phyloP scores from a whole-genome alignment of 2,888 invertebrate species.

The Calliopum simillimum region DNA sequence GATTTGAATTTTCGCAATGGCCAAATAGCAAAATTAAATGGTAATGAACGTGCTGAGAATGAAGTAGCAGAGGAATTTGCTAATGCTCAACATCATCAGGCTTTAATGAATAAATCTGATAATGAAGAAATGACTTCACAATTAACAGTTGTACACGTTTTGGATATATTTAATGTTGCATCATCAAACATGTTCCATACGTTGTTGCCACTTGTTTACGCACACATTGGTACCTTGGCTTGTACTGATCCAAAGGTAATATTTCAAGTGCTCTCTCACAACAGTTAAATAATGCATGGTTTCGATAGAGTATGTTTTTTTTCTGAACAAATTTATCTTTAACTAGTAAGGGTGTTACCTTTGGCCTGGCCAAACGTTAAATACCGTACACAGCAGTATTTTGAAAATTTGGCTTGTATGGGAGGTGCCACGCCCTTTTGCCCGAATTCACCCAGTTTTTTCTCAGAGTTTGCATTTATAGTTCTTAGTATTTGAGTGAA shows the following conservation, averaged over 20 bases:
- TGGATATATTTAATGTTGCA: slow-evolving; percentile 65
- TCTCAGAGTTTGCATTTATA: too few species aligned
- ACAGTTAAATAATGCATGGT: neutral
- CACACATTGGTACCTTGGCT: slow-evolving; percentile 83
- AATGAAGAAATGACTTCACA: slow-evolving; percentile 60
- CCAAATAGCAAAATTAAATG: slow-evolving; percentile 63
- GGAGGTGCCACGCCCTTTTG: too few species aligned
- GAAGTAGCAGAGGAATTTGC: slow-evolving; percentile 56
- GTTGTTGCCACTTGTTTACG: slow-evolving; percentile 85
- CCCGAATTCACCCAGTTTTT: too few species aligned
- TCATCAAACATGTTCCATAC: slow-evolving; percentile 75
- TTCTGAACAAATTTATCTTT: too few species aligned
- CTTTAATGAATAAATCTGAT: slow-evolving; percentile 53
- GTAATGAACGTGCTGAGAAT: slow-evolving; percentile 63
- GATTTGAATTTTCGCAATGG: slow-evolving; percentile 64
- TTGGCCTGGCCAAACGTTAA: too few species aligned
- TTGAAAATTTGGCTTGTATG: too few species aligned
- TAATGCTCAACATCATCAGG: slow-evolving; percentile 45
- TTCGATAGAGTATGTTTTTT: slow-evolving; percentile 28
- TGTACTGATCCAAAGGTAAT: slow-evolving; percentile 83
- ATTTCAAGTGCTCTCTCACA: neutral
- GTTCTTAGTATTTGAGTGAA: too few species aligned
- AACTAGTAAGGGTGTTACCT: too few species aligned
- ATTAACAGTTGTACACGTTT: slow-evolving; percentile 59
- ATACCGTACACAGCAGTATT: too few species aligned